phyloP scores from a whole-genome alignment of 2,888 invertebrate species.

The Lepidochrysops patricia region DNA sequence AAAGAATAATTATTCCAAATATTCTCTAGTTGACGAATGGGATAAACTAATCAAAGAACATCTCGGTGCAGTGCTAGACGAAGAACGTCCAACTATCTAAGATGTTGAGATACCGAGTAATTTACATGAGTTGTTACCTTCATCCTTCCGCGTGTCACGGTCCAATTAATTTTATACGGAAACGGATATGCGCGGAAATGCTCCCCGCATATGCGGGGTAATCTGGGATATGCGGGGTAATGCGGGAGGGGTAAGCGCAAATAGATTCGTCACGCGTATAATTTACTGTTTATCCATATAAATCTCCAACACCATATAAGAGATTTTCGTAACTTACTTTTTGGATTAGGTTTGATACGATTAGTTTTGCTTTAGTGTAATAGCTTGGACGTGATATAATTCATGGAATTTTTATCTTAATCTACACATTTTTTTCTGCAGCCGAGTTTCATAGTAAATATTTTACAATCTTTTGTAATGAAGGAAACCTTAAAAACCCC shows the following conservation, averaged over 20 bases:
- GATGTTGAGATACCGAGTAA: constrained; percentile 37
- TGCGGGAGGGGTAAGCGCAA: constrained; percentile 38
- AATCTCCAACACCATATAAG: constrained; percentile 3
- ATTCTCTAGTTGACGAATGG: background rate
- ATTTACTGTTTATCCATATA: constrained; percentile 35
- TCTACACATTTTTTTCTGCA: background rate
- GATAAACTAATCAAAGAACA: background rate
- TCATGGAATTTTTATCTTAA: background rate
- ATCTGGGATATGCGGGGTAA: background rate
- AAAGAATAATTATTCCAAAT: too few relatives aligned
- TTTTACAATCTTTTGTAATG: background rate
- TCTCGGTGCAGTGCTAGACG: constrained; percentile 22
- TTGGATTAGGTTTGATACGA: constrained; percentile 1
- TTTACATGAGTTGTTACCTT: constrained; percentile 67
- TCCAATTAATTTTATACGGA: constrained; percentile 71
- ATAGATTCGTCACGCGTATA: constrained; percentile 57
- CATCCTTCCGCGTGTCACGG: constrained; percentile 68
- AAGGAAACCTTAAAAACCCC: background rate
- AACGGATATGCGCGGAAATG: constrained; percentile 56
- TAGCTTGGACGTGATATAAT: background rate
- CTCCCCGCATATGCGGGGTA: background rate
- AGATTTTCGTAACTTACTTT: background rate
- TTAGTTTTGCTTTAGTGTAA: background rate
- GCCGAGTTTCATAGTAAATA: background rate
- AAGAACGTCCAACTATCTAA: constrained; percentile 29